Conservation (phyloP, 2,113 vertebrate species). For the Callochromis pleurospilus region DNA sequence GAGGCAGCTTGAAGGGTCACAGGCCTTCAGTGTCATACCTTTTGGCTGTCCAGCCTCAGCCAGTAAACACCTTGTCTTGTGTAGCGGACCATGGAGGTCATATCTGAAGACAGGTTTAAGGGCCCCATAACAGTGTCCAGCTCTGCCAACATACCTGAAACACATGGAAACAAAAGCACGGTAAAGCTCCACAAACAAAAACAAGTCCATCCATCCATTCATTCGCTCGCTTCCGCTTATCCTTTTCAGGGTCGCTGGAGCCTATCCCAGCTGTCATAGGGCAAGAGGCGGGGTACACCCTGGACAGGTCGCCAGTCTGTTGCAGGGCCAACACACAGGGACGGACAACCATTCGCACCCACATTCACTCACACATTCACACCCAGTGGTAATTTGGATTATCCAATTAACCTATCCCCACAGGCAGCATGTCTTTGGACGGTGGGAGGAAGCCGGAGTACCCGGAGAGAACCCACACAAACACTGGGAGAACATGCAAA, state of each 20-base stretch:
- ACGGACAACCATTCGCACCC: accelerated
- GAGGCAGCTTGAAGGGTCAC: background rate
- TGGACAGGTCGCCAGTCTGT: background rate
- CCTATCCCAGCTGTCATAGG: background rate
- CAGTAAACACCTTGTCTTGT: constrained; percentile 82
- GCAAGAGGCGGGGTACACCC: background rate
- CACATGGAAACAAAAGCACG: background rate
- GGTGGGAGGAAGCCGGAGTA: background rate
- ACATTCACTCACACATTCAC: background rate
- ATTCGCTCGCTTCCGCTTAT: background rate
- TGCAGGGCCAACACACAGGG: background rate
- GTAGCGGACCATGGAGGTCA: constrained; percentile 81
- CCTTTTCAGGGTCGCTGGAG: background rate
- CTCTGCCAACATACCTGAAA: constrained; percentile 81
- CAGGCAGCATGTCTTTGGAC: background rate
- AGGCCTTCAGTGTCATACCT: constrained; percentile 29
- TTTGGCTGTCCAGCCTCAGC: constrained; percentile 77
- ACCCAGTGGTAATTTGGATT: background rate
- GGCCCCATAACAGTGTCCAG: constrained; percentile 71
- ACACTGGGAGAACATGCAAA: no score
- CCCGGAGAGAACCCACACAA: background rate
- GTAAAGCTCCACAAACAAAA: background rate
- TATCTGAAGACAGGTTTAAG: constrained; percentile 79
- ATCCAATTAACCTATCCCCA: background rate
- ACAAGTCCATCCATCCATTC: background rate